Evolutionary conservation across 2,888 invertebrate species (phyloP), one percentile per base, ranked within the genome.

Genomic region (Boloria selene): DNA sequence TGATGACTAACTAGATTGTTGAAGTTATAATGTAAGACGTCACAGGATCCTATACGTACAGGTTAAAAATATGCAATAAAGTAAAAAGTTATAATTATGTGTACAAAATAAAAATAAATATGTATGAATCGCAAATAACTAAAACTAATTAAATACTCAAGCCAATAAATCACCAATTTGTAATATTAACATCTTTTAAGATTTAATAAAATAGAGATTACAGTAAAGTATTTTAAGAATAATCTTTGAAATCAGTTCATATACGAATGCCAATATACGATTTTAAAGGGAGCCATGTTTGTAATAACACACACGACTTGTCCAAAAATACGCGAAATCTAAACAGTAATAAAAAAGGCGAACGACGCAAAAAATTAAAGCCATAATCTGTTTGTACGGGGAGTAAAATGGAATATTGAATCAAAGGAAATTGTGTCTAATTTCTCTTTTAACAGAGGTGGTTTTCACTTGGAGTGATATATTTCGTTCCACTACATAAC

Each of bases 281-380:
- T 31, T 4, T 26, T 17, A 22, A 50, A n/a, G 54, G 42, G 14
- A 58, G 22, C 56, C 44, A 54, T 47, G 53, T 58, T 58, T 62
- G 38, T 56, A 61, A 62, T 59, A 67, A 67, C 63, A 58, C 67
- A 58, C 64, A 61, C 53, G 68, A 59, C 62, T 62, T 38, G 49
- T 69, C 69, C 64, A 58, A 61, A 69, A 69, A 69, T 69, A 69
- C 69, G 51, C 52, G 58, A 58, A 65, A 69, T 63, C 56, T 61
- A 66, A 68, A 70, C 66, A 64, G 55, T 45, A 61, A 61, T 66
- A 69, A 70, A 70, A 70, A 65, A 70, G 52, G 50, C 44, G 55
- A 64, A 61, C 64, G 53, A 64, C 66, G 68, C 70, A 71, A 71
- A 71, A 71, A 71, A 71, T 70, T 69, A 69, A 67, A 67, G 56